Evolutionary conservation across 2,888 invertebrate species (phyloP).

Genomic region (Melanophora roralis): DNA sequence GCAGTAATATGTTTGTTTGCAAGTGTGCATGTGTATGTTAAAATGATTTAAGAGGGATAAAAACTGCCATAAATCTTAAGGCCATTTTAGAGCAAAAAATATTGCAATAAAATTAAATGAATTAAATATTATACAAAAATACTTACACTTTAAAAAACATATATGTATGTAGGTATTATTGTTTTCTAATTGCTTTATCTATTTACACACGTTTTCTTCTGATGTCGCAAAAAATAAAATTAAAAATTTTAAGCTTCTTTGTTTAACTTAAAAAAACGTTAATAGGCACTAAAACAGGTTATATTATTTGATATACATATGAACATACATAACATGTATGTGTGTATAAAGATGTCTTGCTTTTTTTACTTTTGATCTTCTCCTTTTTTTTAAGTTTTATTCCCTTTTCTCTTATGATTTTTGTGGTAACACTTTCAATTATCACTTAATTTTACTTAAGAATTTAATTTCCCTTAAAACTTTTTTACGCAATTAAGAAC

Average conservation of each 20-base stretch:
- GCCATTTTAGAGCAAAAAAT: constrained; percentile 16
- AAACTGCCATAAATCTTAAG: constrained; percentile 41
- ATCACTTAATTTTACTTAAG: constrained; percentile 25
- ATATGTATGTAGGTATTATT: constrained; percentile 7
- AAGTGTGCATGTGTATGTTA: not conserved
- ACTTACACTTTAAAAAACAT: constrained; percentile 44
- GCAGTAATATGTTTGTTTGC: not conserved
- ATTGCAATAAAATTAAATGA: not conserved
- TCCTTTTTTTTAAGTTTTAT: constrained; percentile 15
- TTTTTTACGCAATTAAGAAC: constrained; percentile 27
- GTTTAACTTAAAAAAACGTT: constrained; percentile 8
- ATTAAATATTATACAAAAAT: not conserved
- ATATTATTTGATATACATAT: constrained; percentile 48
- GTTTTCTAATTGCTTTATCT: not conserved
- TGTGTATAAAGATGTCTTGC: not conserved
- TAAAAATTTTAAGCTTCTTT: constrained; percentile 39
- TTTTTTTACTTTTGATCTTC: constrained; percentile 47
- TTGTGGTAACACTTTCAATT: constrained; percentile 51
- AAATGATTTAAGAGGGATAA: constrained; percentile 34
- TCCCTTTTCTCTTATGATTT: constrained; percentile 1
- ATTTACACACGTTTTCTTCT: not conserved
- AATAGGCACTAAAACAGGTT: constrained; percentile 58
- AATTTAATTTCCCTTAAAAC: constrained; percentile 4
- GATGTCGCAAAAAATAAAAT: constrained; percentile 18
- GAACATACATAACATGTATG: too few species aligned